phyloP scores from a whole-genome alignment of 1,140 invertebrate species.

The Patella vulgata region DNA sequence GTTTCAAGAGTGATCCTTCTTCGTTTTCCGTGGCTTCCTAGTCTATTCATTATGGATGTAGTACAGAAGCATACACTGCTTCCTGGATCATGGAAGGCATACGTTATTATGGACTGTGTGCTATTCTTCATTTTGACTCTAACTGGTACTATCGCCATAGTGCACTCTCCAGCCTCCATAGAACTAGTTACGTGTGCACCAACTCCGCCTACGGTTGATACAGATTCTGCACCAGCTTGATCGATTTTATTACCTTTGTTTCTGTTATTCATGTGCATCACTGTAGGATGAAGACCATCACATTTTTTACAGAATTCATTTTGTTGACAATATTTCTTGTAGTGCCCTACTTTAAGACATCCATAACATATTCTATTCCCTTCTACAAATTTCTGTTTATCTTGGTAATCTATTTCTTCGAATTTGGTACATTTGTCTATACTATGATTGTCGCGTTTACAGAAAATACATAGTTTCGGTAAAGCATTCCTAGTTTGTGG shows the following conservation, averaged over 20 bases:
- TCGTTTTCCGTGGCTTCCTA: not conserved
- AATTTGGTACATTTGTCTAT: not conserved
- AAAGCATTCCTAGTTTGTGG: not conserved
- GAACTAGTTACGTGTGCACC: not conserved
- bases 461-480: slow-evolving; percentile 1
- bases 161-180: not conserved
- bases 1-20: not conserved
- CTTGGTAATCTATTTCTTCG: not conserved
- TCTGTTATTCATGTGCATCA: not conserved
- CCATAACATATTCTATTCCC: slow-evolving; percentile 1
- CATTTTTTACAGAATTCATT: not conserved
- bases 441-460: not conserved
- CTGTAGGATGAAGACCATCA: not conserved
- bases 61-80: slow-evolving; percentile 2
- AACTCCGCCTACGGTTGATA: not conserved
- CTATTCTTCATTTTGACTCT: not conserved
- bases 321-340: not conserved
- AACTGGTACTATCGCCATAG: not conserved
- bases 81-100: not conserved
- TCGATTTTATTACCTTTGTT: not conserved
- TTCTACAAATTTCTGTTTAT: not conserved
- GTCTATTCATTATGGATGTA: not conserved
- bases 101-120: not conserved
- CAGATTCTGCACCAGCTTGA: not conserved
- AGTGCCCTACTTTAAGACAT: slow-evolving; percentile 8